Base-by-base conservation (phyloP, 2,113 vertebrate species). In the Malaclemys terrapin region DNA sequence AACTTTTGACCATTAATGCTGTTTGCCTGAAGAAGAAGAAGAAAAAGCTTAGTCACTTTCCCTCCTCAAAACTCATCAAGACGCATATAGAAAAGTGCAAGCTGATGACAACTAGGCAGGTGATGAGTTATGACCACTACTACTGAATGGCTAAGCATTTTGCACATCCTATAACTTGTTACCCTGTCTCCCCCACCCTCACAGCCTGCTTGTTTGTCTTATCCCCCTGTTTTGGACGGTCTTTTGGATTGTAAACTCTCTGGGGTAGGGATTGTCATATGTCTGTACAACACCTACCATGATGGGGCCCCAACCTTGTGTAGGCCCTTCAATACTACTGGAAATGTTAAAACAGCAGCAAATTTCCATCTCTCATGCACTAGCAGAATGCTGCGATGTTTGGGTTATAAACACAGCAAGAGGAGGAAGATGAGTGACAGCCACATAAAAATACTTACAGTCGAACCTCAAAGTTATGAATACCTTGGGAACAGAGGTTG, bases 11-110 rank as follows among this genome's bases (percentile, higher is more conserved):
- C 47, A 20, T 38, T 82, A 76, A 47, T 4, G 5, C 9, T 62
- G 24, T 57, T 91, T 92, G 31, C n/a, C 89, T 94, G 83, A 89
- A 95, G 87, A 92, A 29, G 57, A 50, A 93, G 80, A 52, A 1
- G 45, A 22, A 27, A 24, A 57, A 10, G 57, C 25, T 24, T 76
- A 94, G 69, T 25, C 87, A 65, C 54, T 91, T 93, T 92, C 81
- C 88, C 14, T 47, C 38, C 75, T 47, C 42, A 47, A 78, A 89
- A 49, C 75, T 75, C 38, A 69, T 14, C 50, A 35, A 84, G 89
- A 3, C 3, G 6, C 31, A 81, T 3, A 81, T 57, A 82, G 75
- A 82, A 81, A 29, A 90, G 14, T 31, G 29, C 9, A 65, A 95
- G 45, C 45, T 72, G 72, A 72, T 85, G 87, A 72, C 17, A 72